Conservation (phyloP, 2,888 invertebrate genomes). For the Melieria picta region DNA sequence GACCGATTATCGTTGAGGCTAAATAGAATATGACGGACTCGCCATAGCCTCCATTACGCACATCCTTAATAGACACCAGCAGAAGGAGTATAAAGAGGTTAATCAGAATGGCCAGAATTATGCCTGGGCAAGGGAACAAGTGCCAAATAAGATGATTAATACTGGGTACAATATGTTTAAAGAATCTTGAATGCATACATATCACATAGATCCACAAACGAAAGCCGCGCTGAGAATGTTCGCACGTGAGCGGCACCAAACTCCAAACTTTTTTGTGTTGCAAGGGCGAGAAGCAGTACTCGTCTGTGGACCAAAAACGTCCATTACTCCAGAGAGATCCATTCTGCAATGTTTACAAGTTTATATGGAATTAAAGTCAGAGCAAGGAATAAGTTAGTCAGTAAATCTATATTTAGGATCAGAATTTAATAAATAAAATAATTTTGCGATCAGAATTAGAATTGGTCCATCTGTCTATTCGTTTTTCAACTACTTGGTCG, state of each 20-base stretch:
- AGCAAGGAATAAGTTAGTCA: too few species aligned
- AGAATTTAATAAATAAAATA: not conserved
- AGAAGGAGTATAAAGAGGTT: slow-evolving; percentile 52
- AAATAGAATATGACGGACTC: slow-evolving; percentile 55
- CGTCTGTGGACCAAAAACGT: slow-evolving; percentile 51
- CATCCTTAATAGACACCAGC: slow-evolving; percentile 51
- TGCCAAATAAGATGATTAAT: not conserved
- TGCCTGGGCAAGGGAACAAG: slow-evolving; percentile 41
- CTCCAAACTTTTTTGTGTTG: slow-evolving; percentile 54
- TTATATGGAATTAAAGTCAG: too few species aligned
- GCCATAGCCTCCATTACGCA: slow-evolving; percentile 55
- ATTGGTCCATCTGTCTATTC: too few species aligned
- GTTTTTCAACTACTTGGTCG: too few species aligned
- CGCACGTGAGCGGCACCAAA: slow-evolving; percentile 53
- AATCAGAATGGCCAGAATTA: slow-evolving; percentile 53
- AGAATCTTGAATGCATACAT: slow-evolving; percentile 43
- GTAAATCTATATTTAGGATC: not conserved
- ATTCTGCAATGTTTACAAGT: slow-evolving; percentile 42
- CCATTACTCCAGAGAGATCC: slow-evolving; percentile 48
- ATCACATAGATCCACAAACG: slow-evolving; percentile 58
- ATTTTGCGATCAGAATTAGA: not conserved
- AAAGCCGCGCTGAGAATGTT: slow-evolving; percentile 55
- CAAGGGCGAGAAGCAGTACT: slow-evolving; percentile 55
- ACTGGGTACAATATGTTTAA: too few species aligned
- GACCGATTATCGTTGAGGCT: slow-evolving; percentile 49